Base-by-base conservation (phyloP, 2,113 vertebrate species). In the Tetraodon nigroviridis region DNA sequence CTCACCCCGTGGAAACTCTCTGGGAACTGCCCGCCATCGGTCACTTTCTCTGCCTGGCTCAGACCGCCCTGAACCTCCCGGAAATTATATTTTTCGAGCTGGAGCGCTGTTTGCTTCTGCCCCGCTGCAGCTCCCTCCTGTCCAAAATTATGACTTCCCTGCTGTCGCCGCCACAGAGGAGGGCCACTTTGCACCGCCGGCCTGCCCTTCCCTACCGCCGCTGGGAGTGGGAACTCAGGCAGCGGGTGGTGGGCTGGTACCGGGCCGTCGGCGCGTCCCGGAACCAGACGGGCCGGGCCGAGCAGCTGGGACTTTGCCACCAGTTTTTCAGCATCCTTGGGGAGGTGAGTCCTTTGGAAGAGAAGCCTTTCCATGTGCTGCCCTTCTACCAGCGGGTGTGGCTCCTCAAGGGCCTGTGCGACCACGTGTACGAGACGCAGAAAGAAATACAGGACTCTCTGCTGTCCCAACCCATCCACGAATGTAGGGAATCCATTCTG, bases 1-100 rank as follows among this genome's bases (percentile, higher is more conserved):
- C 94, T 27, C 86, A 92, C 61, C 88, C 86, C 13, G 90, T 98
- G 84, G 90, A 92, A 69, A 93, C 90, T 45, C 90, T 96, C 86
- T 99, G 97, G 97, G 97, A 99, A 84, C 93, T 99, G 60, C 96
- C 97, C 73, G 94, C 97, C 60, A 94, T 99, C 52, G 96, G 96
- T 15, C 97, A 99, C 89, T 98, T 98, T 66, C 93, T 99, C 72
- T 98, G 96, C 84, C 92, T 99, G 82, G 95, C 97, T 49, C 96
- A 98, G 74, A 90, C 92, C 60, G 94, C 93, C 63, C 92, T 99
- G 61, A 95, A 95, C 83, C 92, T 99, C 65, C 97, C 96, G 16
- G 97, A 99, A 90, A 94, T 98, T 64, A 90, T 98, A 32, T 99
- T 96, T 88, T 98, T 93, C 59, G 97, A 99, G 80, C 87, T 99